A percentile compares a stretch with the other conserved stretches of the same genome.
Evolutionary conservation across 2,797 vertebrate species (phyloP).

Genomic region (Acrossocheilus fasciatus): DNA sequence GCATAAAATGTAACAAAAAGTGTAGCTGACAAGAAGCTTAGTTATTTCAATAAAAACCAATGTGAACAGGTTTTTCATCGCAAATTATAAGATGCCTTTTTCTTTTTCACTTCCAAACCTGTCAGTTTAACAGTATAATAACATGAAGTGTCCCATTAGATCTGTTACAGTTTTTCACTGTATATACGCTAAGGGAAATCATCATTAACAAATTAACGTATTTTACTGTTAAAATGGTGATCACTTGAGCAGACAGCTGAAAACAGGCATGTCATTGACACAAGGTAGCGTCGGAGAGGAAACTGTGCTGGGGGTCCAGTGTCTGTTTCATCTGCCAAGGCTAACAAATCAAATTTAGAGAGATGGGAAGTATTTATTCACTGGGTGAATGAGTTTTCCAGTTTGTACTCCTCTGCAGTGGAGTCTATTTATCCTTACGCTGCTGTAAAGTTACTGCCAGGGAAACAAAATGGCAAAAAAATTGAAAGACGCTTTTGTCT

Average conservation of each 20-base stretch:
- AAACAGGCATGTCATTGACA: slow-evolving; percentile 88
- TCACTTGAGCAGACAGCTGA: slow-evolving; percentile 72
- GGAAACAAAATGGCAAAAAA: not conserved
- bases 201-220: not conserved
- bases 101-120: not conserved
- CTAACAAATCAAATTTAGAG: slow-evolving; percentile 47
- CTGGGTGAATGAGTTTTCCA: slow-evolving; percentile 47
- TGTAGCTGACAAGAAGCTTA: not conserved
- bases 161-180: not conserved
- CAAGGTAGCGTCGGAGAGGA: slow-evolving; percentile 62
- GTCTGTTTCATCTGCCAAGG: slow-evolving; percentile 54
- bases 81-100: no score
- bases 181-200: not conserved
- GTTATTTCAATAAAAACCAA: not conserved
- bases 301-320: slow-evolving; percentile 42
- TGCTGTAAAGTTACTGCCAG: slow-evolving; percentile 52
- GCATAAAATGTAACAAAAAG: not conserved
- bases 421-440: slow-evolving; percentile 47
- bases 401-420: slow-evolving; percentile 18
- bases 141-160: not conserved
- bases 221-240: slow-evolving; percentile 22
- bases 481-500: slow-evolving; percentile 2
- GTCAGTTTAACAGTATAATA: not conserved
- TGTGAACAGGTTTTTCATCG: not conserved
- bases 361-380: slow-evolving; percentile 41